Evolutionary conservation across 2,113 vertebrate genomes (phyloP), one percentile per base, ranked within the genome.

Genomic region (Peromyscus leucopus): DNA sequence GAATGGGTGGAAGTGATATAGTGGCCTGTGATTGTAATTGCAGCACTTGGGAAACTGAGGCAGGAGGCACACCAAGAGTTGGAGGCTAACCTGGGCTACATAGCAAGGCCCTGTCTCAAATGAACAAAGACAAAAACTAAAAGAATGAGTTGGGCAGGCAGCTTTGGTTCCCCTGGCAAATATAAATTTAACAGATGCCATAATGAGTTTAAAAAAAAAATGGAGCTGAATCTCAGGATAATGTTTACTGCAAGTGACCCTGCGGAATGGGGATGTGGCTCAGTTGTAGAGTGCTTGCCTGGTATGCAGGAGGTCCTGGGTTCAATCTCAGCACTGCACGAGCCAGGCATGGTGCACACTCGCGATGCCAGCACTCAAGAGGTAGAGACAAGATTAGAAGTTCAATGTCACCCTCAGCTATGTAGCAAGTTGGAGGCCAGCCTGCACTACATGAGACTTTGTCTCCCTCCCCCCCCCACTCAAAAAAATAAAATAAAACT

Each of bases 201-300:
- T 71, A n/a, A 61, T 33, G 71, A 80, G 91, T 22, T 33, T 21
- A 16, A 86, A 90, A 86, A 90, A 83, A 69, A 63, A 63, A 79
- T 9, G 28, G 42, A 72, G 71, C 48, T 63, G 71, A 95, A 69
- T 89, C 86, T 76, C 48, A 85, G 67, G 89, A 92, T 42, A 84
- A 48, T 31, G 31, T 61, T 82, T 39, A 15, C 7, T 83, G 36
- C 24, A 46, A 46, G 61, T 48, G 61, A 48, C 10, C 28, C 15
- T 11, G 10, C 33, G 28, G 63, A 67, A 65, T 21, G 26, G 61
- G 6, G 83, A 4, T 12, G 36, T 22, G 84, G 61, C 84, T 48
- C 31, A 86, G 61, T 22, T 31, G 59, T 21, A 67, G 84, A 22
- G 5, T 13, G 39, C 26, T 21, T 3, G 16, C 61, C 61, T 33